These are phyloP conservation scores for Frankliniella fusca DNA, from an alignment of 2,888 invertebrate species.

Conservation along the genomic window DNA sequence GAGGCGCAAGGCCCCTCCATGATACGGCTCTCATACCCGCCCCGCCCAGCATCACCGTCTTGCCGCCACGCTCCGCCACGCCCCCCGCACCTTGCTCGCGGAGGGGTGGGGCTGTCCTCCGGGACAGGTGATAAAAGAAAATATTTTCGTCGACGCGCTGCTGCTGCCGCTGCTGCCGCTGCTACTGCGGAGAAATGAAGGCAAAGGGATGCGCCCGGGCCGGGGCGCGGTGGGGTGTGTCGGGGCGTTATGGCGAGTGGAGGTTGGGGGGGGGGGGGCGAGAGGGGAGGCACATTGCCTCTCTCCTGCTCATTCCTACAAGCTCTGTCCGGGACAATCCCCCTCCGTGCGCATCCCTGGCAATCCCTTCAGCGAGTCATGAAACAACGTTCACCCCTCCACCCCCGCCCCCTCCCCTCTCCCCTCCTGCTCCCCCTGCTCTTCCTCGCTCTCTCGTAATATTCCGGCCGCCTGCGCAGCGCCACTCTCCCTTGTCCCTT, in stretches of 20 bases:
- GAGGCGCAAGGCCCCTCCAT: not conserved
- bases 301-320: not conserved
- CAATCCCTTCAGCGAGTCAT: not conserved
- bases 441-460: no score
- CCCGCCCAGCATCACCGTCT: no score
- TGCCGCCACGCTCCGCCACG: not conserved
- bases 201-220: not conserved
- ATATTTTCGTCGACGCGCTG: not conserved
- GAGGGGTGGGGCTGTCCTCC: not conserved
- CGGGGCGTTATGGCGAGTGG: not conserved
- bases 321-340: not conserved
- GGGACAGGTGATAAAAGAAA: slow-evolving; percentile 21
- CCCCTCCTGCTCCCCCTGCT: no score
- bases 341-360: not conserved
- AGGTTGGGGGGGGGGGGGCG: not conserved
- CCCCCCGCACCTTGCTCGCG: not conserved
- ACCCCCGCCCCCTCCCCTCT: not conserved
- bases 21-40: no score
- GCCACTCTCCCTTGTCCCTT: not conserved
- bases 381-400: not conserved
- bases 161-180: not conserved
- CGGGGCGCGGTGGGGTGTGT: not conserved
- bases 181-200: not conserved
- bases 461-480: not conserved
- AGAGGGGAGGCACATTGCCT: not conserved